Percentiles rank a stretch among this genome's conserved stretches.
Conservation (phyloP, 1,140 invertebrate species). For the Dendrolimus punctatus region DNA sequence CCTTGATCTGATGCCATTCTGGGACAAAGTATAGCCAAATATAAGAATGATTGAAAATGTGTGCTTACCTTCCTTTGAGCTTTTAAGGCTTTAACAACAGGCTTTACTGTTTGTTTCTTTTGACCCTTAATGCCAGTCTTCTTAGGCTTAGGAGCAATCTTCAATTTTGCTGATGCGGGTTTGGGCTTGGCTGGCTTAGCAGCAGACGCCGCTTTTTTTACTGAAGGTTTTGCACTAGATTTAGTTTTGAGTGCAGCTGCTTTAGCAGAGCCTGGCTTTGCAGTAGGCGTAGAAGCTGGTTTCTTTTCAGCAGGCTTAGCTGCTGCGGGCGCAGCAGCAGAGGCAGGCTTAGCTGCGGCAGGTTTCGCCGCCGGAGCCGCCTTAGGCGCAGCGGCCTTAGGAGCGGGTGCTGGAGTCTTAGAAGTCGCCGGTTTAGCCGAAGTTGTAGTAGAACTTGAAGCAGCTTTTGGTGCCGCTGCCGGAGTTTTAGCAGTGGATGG, state of each 20-base stretch:
- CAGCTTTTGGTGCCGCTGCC: slow-evolving; percentile 65
- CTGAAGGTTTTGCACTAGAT: slow-evolving; percentile 72
- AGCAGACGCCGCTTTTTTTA: slow-evolving; percentile 59
- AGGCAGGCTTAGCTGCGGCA: slow-evolving; percentile 47
- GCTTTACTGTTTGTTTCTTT: slow-evolving; percentile 74
- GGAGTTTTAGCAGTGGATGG: not conserved
- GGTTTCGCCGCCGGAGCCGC: slow-evolving; percentile 56
- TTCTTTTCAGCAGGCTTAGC: slow-evolving; percentile 69
- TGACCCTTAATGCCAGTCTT: slow-evolving; percentile 73
- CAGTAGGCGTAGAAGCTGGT: slow-evolving; percentile 49
- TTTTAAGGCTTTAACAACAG: slow-evolving; percentile 77
- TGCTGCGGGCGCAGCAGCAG: slow-evolving; percentile 67
- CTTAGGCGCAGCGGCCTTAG: slow-evolving; percentile 45
- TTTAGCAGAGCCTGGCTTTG: slow-evolving; percentile 68
- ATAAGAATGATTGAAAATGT: too few species aligned
- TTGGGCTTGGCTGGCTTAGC: slow-evolving; percentile 69
- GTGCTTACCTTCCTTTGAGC: slow-evolving; percentile 83
- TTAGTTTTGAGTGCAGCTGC: slow-evolving; percentile 73
- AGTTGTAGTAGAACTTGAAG: slow-evolving; percentile 69
- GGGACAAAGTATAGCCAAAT: too few species aligned
- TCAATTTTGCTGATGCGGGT: slow-evolving; percentile 61
- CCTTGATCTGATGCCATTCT: too few species aligned
- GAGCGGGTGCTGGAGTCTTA: slow-evolving; percentile 24
- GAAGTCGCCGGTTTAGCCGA: slow-evolving; percentile 52
- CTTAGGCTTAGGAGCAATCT: slow-evolving; percentile 76